Percentiles rank a stretch among this genome's conserved stretches.
Conservation (phyloP, 2,113 vertebrate genomes). For the Scomber japonicus region DNA sequence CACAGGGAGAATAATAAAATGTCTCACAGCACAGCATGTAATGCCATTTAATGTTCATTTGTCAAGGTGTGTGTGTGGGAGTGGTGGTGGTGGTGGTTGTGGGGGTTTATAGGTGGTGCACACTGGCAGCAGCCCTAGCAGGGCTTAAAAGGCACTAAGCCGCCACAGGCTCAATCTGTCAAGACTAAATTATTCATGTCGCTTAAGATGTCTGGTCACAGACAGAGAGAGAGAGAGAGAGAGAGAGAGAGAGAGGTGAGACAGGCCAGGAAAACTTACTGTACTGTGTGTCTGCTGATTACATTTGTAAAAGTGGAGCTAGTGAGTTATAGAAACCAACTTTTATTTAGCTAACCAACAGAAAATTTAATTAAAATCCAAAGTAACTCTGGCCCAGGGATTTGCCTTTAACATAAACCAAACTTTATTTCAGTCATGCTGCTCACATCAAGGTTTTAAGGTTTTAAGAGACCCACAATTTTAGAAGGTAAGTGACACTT, state of each 20-base stretch:
- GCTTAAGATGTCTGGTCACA: slow-evolving; percentile 55
- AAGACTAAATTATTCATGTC: slow-evolving; percentile 77
- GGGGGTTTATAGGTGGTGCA: slow-evolving; percentile 34
- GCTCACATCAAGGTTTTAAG: too few species aligned
- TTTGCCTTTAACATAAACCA: too few species aligned
- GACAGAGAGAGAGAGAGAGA: background rate
- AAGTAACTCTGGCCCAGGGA: too few species aligned
- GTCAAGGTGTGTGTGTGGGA: slow-evolving; percentile 35
- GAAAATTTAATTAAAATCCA: too few species aligned
- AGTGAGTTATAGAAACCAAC: too few species aligned
- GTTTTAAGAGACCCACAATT: too few species aligned
- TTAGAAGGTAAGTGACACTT: too few species aligned
- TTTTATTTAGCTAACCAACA: too few species aligned
- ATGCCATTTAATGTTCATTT: slow-evolving; percentile 73
- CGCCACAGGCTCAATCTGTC: slow-evolving; percentile 59
- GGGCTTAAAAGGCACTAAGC: slow-evolving; percentile 57
- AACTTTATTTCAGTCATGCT: too few species aligned
- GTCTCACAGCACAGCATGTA: slow-evolving; percentile 39
- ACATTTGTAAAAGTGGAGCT: too few species aligned
- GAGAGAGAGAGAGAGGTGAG: background rate
- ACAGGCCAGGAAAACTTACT: background rate
- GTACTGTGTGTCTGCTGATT: background rate
- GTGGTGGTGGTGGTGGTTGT: background rate
- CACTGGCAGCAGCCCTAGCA: background rate
- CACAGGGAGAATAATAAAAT: slow-evolving; percentile 56